Evolutionary conservation across 2,797 vertebrate species (phyloP).

Genomic region (Lagodon rhomboides): DNA sequence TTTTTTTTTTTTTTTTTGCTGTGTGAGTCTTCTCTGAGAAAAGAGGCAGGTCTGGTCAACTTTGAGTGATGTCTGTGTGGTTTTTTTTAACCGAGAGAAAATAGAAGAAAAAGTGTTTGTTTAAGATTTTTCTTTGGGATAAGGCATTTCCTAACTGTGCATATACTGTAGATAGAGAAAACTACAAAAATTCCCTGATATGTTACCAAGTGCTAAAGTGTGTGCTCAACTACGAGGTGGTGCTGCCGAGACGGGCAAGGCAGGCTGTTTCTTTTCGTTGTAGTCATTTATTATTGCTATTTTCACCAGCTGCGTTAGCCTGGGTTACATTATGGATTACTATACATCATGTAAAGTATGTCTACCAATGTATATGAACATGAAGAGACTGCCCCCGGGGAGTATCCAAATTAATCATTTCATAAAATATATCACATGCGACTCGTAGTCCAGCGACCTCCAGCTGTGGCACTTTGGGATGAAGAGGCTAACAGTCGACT

Average conservation of each 20-base stretch:
- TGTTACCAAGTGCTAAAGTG: constrained; percentile 82
- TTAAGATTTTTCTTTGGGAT: constrained; percentile 84
- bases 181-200: constrained; percentile 88
- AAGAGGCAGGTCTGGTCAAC: constrained; percentile 61
- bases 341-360: constrained; percentile 63
- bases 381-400: constrained; percentile 51
- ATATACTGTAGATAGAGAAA: constrained; percentile 78
- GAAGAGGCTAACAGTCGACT: constrained; percentile 82
- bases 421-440: constrained; percentile 38
- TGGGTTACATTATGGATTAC: constrained; percentile 67
- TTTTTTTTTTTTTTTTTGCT: constrained; percentile 67
- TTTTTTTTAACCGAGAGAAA: constrained; percentile 45
- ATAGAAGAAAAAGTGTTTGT: constrained; percentile 49
- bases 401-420: constrained; percentile 60
- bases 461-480: constrained; percentile 78
- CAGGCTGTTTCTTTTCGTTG: constrained; percentile 57
- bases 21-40: constrained; percentile 79
- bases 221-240: constrained; percentile 79
- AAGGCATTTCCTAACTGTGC: constrained; percentile 86
- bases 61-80: constrained; percentile 55
- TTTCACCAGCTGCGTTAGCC: constrained; percentile 77
- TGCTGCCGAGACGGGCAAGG: constrained; percentile 65
- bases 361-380: constrained; percentile 58
- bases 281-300: constrained; percentile 86
- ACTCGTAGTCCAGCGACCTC: constrained; percentile 61